Percentiles rank a stretch among this genome's conserved stretches.
These are phyloP conservation scores for Mya arenaria DNA, from an alignment of 1,140 invertebrate genomes.

Conservation along the genomic window DNA sequence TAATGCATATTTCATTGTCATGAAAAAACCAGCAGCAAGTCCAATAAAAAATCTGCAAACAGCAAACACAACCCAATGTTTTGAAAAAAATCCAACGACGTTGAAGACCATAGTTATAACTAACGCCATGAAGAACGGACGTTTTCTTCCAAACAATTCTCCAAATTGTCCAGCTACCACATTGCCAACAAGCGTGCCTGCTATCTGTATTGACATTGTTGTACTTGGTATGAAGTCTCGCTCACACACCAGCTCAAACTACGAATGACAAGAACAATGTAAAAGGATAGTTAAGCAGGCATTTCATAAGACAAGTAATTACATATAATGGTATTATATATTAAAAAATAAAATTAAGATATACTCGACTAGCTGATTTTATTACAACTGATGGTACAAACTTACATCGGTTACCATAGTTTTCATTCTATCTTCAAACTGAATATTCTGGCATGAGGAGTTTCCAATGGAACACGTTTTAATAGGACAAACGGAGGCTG, in stretches of 20 bases:
- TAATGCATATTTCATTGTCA: constrained; percentile 12
- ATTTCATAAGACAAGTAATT: background rate
- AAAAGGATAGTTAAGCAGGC: too few species aligned
- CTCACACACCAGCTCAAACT: constrained; percentile 62
- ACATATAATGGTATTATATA: too few species aligned
- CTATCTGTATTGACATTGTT: constrained; percentile 58
- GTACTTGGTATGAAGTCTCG: constrained; percentile 48
- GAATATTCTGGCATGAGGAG: background rate
- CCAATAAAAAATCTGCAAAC: constrained; percentile 57
- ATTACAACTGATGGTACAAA: background rate
- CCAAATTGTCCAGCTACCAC: constrained; percentile 32
- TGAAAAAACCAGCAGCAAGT: constrained; percentile 16
- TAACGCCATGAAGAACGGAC: constrained; percentile 33
- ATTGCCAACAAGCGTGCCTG: constrained; percentile 52
- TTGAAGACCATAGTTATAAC: constrained; percentile 11
- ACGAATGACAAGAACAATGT: background rate
- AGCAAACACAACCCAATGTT: constrained; percentile 54
- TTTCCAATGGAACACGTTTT: constrained; percentile 1
- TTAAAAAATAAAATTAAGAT: too few species aligned
- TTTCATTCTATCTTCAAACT: background rate
- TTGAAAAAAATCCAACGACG: constrained; percentile 35
- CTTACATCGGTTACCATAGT: constrained; percentile 35
- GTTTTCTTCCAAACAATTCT: constrained; percentile 57
- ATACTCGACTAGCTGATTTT: background rate
- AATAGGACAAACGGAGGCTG: background rate